These are phyloP conservation scores for Boloria euphrosyne DNA, from an alignment of 2,888 invertebrate species.

Conservation along the genomic window DNA sequence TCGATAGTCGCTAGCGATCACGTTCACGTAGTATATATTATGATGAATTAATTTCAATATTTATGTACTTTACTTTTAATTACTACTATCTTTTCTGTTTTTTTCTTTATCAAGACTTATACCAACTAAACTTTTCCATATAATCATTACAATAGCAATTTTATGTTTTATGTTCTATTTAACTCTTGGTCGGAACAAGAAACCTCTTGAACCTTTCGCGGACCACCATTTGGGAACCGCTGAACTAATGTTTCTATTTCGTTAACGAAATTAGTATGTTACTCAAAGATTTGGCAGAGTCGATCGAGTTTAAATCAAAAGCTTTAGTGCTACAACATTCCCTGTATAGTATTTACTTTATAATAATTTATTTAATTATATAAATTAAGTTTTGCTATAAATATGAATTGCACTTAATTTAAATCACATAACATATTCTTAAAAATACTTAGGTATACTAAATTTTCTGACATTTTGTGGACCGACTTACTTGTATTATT, in stretches of 20 bases:
- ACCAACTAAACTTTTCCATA: too few relatives aligned
- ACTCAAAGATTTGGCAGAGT: slow-evolving; percentile 29
- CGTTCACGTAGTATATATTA: not conserved
- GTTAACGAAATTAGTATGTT: not conserved
- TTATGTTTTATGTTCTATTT: too few relatives aligned
- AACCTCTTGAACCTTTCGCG: too few relatives aligned
- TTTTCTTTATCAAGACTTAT: too few relatives aligned
- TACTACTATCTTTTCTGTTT: too few relatives aligned
- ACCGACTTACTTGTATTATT: slow-evolving; percentile 15
- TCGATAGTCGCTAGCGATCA: not conserved
- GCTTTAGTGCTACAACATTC: slow-evolving; percentile 33
- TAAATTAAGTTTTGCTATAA: slow-evolving; percentile 3
- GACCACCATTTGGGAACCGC: too few relatives aligned
- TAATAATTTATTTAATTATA: slow-evolving; percentile 20
- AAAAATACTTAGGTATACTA: not conserved
- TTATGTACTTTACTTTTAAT: too few relatives aligned
- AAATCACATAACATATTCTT: not conserved
- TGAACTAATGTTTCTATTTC: too few relatives aligned
- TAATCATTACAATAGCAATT: too few relatives aligned
- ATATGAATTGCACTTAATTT: slow-evolving; percentile 15
- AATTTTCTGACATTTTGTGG: slow-evolving; percentile 1
- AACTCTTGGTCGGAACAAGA: too few relatives aligned
- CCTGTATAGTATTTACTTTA: slow-evolving; percentile 9
- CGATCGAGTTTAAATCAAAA: slow-evolving; percentile 25
- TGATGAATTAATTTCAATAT: not conserved